Conservation (phyloP, 2,888 invertebrate genomes). For the Microctonus hyperodae region DNA sequence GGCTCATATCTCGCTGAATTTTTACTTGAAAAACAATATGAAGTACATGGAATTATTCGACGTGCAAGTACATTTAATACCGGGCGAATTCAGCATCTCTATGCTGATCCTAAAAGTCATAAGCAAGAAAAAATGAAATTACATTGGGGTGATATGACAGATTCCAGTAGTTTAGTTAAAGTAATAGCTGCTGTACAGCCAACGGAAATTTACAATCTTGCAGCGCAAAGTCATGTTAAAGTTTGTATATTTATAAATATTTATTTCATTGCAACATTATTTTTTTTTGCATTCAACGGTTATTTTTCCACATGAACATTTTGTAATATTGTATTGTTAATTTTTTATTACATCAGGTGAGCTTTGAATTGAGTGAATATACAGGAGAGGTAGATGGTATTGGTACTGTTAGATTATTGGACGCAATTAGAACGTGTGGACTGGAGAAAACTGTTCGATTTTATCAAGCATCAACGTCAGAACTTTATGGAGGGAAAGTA, state of each 20-base stretch:
- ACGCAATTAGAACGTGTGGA: slow-evolving; percentile 90
- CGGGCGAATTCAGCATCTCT: slow-evolving; percentile 93
- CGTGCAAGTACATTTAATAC: slow-evolving; percentile 97
- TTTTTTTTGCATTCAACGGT: background rate
- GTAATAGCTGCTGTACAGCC: slow-evolving; percentile 82
- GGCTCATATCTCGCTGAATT: slow-evolving; percentile 98
- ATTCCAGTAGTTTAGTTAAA: slow-evolving; percentile 93
- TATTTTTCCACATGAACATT: background rate
- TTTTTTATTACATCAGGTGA: slow-evolving; percentile 67
- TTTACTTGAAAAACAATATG: slow-evolving; percentile 88
- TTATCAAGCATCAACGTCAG: slow-evolving; percentile 97
- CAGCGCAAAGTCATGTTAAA: slow-evolving; percentile 99
- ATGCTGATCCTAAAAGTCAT: slow-evolving; percentile 89
- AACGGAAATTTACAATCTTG: slow-evolving; percentile 96
- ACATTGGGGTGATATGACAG: slow-evolving; percentile 99
- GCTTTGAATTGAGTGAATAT: slow-evolving; percentile 98
- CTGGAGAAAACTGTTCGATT: slow-evolving; percentile 82
- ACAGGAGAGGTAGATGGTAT: slow-evolving; percentile 98
- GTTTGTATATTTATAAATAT: slow-evolving; percentile 64
- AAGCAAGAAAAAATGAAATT: slow-evolving; percentile 89
- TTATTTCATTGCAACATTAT: background rate
- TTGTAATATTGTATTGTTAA: background rate
- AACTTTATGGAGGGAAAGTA: slow-evolving; percentile 94
- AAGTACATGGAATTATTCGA: slow-evolving; percentile 95
- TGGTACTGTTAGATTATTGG: slow-evolving; percentile 89